These are phyloP conservation scores for Drosophila kepulauana DNA, from an alignment of 1,140 invertebrate genomes.

Conservation along the genomic window DNA sequence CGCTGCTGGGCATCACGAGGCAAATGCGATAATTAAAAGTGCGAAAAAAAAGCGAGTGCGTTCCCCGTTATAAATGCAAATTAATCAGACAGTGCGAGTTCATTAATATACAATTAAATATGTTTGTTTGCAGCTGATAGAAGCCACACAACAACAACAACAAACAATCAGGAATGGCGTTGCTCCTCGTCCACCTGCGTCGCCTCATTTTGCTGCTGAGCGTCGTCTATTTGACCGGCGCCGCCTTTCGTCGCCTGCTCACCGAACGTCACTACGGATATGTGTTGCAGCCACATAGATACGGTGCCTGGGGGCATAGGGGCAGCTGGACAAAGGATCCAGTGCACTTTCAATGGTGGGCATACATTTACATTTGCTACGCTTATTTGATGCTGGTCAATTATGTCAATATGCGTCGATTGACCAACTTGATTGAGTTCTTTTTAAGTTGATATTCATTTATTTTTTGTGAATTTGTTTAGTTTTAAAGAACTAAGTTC, in stretches of 20 bases:
- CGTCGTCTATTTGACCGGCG: constrained; percentile 75
- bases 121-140: background rate
- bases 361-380: constrained; percentile 80
- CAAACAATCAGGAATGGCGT: constrained; percentile 49
- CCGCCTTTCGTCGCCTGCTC: constrained; percentile 66
- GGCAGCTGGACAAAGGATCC: constrained; percentile 56
- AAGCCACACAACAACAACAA: constrained; percentile 3
- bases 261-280: constrained; percentile 66
- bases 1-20: constrained; percentile 4
- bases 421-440: constrained; percentile 76
- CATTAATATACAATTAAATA: background rate
- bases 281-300: constrained; percentile 58
- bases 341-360: constrained; percentile 81
- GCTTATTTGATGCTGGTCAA: constrained; percentile 70
- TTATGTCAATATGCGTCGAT: constrained; percentile 65
- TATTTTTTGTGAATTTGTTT: background rate
- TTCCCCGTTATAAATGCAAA: constrained; percentile 9
- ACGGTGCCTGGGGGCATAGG: constrained; percentile 20
- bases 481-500: constrained; percentile 53
- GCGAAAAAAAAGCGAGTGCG: constrained; percentile 10
- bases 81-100: background rate
- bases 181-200: constrained; percentile 75
- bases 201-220: constrained; percentile 77
- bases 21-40: constrained; percentile 43
- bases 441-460: constrained; percentile 42